A percentile compares a stretch with the other conserved stretches of the same genome.
These are phyloP conservation scores for Heterochromis multidens DNA, from an alignment of 2,113 vertebrate genomes.

Conservation along the genomic window DNA sequence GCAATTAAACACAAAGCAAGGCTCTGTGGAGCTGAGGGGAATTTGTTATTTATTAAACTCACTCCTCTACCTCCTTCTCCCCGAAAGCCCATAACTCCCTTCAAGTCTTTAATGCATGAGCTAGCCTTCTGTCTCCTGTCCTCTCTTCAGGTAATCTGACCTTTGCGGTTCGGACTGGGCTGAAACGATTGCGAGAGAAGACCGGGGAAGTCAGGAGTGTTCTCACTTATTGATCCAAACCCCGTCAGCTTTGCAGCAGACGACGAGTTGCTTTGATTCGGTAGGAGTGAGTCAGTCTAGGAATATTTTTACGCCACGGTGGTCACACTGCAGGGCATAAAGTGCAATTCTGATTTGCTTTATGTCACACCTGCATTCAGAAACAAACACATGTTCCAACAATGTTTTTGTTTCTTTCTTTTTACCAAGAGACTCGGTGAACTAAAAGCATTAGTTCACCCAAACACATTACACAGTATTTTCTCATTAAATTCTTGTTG, in stretches of 20 bases:
- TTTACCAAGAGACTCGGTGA: neutral
- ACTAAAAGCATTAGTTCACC: neutral
- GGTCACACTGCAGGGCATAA: neutral
- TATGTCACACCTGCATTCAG: neutral
- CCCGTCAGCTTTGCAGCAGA: conserved; percentile 7
- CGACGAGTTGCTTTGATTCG: conserved; percentile 18
- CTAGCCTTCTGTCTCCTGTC: conserved; percentile 30
- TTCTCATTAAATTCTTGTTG: neutral
- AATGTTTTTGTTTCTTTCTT: neutral
- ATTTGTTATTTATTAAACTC: conserved; percentile 79
- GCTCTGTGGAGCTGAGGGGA: conserved; percentile 63
- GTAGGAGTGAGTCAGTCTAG: neutral
- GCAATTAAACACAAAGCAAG: conserved; percentile 77
- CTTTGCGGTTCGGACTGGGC: conserved; percentile 54
- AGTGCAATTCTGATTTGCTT: neutral
- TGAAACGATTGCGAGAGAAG: conserved; percentile 49
- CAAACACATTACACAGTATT: neutral
- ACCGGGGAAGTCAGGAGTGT: conserved; percentile 51
- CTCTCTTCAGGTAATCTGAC: conserved; percentile 63
- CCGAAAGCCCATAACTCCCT: conserved; percentile 45
- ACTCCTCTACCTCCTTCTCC: conserved; percentile 46
- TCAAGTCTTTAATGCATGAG: conserved; percentile 61
- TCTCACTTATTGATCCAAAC: conserved; percentile 46
- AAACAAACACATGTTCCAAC: neutral
- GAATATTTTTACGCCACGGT: neutral